phyloP scores from a whole-genome alignment of 2,797 vertebrate genomes.

The Carcharodon carcharias region DNA sequence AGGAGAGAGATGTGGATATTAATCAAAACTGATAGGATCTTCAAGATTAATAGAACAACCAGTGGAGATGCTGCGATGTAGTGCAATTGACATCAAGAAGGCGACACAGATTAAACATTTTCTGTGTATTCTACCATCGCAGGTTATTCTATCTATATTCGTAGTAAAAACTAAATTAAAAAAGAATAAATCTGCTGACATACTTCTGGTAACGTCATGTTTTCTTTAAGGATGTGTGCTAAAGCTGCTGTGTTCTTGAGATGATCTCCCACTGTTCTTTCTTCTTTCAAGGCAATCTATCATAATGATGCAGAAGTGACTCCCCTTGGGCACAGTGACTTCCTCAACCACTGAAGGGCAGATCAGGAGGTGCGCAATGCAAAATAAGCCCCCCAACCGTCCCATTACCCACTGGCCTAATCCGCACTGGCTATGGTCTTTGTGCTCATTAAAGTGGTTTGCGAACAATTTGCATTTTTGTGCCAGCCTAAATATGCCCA shows the following conservation, averaged over 20 bases:
- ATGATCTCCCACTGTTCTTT: background rate
- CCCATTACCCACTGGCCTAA: background rate
- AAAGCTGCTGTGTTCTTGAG: background rate
- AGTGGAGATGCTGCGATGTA: background rate
- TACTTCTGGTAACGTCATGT: background rate
- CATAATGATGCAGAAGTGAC: background rate
- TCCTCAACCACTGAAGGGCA: background rate
- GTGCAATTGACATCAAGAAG: background rate
- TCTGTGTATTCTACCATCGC: background rate
- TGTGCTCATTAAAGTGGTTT: background rate
- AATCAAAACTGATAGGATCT: constrained; percentile 27
- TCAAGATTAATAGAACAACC: constrained; percentile 24
- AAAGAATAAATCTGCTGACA: background rate
- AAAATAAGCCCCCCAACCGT: background rate
- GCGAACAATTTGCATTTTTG: background rate
- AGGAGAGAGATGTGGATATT: background rate
- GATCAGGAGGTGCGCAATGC: no score
- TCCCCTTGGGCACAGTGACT: background rate
- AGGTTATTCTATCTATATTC: background rate
- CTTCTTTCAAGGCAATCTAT: background rate
- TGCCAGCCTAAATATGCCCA: background rate
- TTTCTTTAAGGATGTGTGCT: background rate
- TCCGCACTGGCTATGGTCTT: background rate
- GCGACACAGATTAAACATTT: constrained; percentile 1
- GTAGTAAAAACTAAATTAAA: background rate